These are phyloP conservation scores for Nemotelus pantherinus DNA, from an alignment of 2,888 invertebrate species.

Conservation along the genomic window DNA sequence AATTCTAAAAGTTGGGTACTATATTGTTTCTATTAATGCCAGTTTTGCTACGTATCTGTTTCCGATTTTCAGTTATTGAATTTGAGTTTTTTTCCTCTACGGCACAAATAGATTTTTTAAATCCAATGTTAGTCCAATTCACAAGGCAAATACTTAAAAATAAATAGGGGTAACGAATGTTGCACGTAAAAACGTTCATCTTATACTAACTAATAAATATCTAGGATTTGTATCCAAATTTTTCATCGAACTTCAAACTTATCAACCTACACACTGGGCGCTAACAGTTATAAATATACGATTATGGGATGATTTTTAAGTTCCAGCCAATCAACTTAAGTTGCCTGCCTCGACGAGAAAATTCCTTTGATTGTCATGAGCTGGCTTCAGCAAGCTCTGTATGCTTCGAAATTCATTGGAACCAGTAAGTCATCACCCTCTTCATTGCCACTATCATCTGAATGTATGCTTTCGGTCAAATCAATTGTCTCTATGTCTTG, in stretches of 20 bases:
- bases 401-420: constrained; percentile 1
- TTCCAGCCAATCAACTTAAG: too few relatives aligned
- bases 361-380: too few relatives aligned
- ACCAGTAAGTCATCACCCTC: constrained; percentile 27
- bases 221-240: neutral
- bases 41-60: too few relatives aligned
- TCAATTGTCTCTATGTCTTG: constrained; percentile 46
- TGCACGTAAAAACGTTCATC: neutral
- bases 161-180: neutral
- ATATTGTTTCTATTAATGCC: too few relatives aligned
- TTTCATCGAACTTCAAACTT: neutral
- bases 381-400: neutral
- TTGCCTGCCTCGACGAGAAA: too few relatives aligned
- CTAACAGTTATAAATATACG: too few relatives aligned
- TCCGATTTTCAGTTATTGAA: too few relatives aligned
- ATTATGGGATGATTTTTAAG: too few relatives aligned
- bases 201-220: neutral
- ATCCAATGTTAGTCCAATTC: neutral
- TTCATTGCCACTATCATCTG: constrained; percentile 47
- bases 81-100: neutral
- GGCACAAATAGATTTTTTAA: neutral
- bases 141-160: neutral
- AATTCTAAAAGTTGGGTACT: too few relatives aligned
- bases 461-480: constrained; percentile 48
- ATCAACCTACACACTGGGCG: neutral